A percentile compares a stretch with the other conserved stretches of the same genome.
Conservation (phyloP, 2,113 vertebrate genomes). For the Prochilodus magdalenae region DNA sequence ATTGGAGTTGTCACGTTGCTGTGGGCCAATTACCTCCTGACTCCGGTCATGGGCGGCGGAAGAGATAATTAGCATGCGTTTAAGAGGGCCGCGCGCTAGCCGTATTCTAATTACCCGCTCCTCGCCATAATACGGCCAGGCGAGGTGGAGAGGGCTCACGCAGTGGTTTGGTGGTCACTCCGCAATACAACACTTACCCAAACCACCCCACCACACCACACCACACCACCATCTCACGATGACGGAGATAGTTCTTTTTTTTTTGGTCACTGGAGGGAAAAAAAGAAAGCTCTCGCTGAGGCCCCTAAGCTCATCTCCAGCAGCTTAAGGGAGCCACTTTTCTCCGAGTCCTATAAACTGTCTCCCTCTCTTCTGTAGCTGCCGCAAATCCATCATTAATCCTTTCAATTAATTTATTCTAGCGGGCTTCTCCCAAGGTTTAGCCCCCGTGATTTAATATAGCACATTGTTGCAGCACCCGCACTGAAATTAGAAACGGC, state of each 20-base stretch:
- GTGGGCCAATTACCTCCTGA: slow-evolving; percentile 91
- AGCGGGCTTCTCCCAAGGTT: slow-evolving; percentile 56
- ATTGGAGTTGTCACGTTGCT: slow-evolving; percentile 94
- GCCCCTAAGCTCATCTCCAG: slow-evolving; percentile 48
- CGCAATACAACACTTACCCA: neutral
- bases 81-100: slow-evolving; percentile 84
- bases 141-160: slow-evolving; percentile 68
- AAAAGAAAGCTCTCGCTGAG: slow-evolving; percentile 23
- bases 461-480: slow-evolving; percentile 28
- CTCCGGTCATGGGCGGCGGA: slow-evolving; percentile 87
- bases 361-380: slow-evolving; percentile 52
- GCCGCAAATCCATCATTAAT: slow-evolving; percentile 65
- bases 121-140: slow-evolving; percentile 84
- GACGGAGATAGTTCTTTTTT: neutral
- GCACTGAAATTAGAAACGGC: slow-evolving; percentile 44
- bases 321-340: slow-evolving; percentile 57
- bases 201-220: no score
- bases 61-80: slow-evolving; percentile 89
- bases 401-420: slow-evolving; percentile 66
- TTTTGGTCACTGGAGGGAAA: neutral
- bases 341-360: slow-evolving; percentile 57
- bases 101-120: slow-evolving; percentile 88
- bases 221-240: no score
- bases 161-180: slow-evolving; percentile 15
- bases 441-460: slow-evolving; percentile 51